Evolutionary conservation across 2,888 invertebrate species (phyloP).

Genomic region (Entomobrya multifasciata): DNA sequence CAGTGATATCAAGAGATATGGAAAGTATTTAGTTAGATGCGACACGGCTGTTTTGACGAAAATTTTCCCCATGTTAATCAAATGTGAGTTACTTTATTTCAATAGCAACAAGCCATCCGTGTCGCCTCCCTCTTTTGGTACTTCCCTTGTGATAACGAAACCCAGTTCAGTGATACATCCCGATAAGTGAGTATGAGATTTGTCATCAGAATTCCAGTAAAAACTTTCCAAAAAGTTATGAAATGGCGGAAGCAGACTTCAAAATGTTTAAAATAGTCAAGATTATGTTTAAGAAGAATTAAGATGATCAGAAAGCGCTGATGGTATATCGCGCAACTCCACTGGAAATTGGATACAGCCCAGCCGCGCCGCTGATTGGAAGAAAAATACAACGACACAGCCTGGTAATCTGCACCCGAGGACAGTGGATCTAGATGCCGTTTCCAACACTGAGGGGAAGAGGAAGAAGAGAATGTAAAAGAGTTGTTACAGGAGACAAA

Average conservation of each 20-base stretch:
- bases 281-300: constrained; percentile 77
- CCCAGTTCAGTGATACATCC: constrained; percentile 72
- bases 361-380: constrained; percentile 80
- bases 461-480: constrained; percentile 68
- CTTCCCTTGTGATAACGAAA: no score
- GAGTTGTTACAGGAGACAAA: constrained; percentile 74
- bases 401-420: background rate
- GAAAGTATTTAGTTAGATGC: no score
- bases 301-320: constrained; percentile 77
- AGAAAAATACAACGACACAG: constrained; percentile 75
- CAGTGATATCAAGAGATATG: no score
- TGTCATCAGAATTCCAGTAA: constrained; percentile 75
- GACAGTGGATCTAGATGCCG: constrained; percentile 13
- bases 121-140: no score
- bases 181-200: constrained; percentile 74
- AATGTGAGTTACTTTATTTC: no score
- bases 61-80: no score
- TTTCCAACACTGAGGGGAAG: constrained; percentile 59
- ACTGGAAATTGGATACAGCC: constrained; percentile 78
- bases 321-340: constrained; percentile 78
- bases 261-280: constrained; percentile 79
- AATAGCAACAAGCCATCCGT: no score
- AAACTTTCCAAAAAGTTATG: constrained; percentile 76
- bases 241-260: constrained; percentile 76
- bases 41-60: no score